phyloP scores from a whole-genome alignment of 2,113 vertebrate species.

The Pterocles burchelli region DNA sequence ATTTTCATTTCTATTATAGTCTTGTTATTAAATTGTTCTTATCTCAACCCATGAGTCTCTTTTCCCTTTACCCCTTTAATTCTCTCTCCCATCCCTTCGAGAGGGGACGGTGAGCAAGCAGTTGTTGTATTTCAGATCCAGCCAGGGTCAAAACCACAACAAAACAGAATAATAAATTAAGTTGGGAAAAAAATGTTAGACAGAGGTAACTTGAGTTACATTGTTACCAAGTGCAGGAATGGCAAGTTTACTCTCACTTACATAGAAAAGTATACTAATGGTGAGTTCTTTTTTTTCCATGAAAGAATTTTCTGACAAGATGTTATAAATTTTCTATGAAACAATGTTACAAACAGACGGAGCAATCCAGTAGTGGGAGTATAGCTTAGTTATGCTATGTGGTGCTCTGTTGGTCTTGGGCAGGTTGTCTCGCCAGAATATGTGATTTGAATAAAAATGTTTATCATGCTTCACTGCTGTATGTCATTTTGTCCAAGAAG shows the following conservation, averaged over 20 bases:
- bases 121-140: no score
- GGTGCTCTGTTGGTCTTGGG: neutral
- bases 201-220: neutral
- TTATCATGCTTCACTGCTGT: neutral
- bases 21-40: no score
- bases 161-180: neutral
- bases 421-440: neutral
- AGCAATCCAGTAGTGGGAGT: neutral
- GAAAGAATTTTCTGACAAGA: neutral
- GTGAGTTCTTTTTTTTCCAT: neutral
- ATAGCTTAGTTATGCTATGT: neutral
- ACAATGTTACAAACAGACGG: neutral
- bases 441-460: neutral
- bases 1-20: no score
- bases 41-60: no score
- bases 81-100: no score
- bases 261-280: neutral
- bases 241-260: neutral
- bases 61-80: no score
- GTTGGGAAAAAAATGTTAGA: neutral
- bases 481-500: neutral
- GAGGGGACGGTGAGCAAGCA: no score
- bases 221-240: neutral
- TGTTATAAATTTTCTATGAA: neutral
- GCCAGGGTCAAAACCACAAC: neutral